Evolutionary conservation across 2,113 vertebrate genomes (phyloP).

Genomic region (Struthio camelus): DNA sequence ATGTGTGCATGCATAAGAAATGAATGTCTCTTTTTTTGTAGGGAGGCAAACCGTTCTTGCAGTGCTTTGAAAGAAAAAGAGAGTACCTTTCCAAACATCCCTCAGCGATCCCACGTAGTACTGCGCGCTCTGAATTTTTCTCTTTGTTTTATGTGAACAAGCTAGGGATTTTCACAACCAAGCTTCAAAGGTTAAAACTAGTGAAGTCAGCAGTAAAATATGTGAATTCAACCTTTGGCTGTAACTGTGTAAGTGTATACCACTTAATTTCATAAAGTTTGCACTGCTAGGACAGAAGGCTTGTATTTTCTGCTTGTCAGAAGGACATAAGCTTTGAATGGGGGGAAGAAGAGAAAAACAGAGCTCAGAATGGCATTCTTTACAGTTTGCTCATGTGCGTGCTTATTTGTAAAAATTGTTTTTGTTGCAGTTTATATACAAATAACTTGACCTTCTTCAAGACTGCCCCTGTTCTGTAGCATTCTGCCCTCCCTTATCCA

Average conservation of each 20-base stretch:
- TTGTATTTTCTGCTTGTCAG: slow-evolving; percentile 63
- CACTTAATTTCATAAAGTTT: slow-evolving; percentile 60
- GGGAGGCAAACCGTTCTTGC: not conserved
- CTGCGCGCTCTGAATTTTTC: not conserved
- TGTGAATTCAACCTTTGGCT: slow-evolving; percentile 67
- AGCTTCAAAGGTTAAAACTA: slow-evolving; percentile 51
- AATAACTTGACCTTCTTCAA: not conserved
- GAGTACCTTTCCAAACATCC: not conserved
- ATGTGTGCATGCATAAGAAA: not conserved
- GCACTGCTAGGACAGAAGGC: slow-evolving; percentile 27
- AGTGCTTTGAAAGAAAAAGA: not conserved
- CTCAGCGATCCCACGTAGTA: not conserved
- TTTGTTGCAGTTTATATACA: not conserved
- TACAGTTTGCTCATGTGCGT: not conserved
- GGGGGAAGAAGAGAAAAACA: slow-evolving; percentile 15
- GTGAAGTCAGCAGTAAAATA: slow-evolving; percentile 53
- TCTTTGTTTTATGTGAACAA: not conserved
- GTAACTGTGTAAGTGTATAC: slow-evolving; percentile 63
- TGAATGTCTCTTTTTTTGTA: not conserved
- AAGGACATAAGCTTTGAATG: not conserved
- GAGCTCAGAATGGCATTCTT: slow-evolving; percentile 18
- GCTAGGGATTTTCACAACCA: slow-evolving; percentile 37
- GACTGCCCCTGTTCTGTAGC: not conserved
- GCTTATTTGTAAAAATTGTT: not conserved
- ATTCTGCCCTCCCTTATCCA: not conserved